Base-by-base conservation (phyloP, 92 coral and sea anemone genomes). In the Zoanthus solanderi region DNA sequence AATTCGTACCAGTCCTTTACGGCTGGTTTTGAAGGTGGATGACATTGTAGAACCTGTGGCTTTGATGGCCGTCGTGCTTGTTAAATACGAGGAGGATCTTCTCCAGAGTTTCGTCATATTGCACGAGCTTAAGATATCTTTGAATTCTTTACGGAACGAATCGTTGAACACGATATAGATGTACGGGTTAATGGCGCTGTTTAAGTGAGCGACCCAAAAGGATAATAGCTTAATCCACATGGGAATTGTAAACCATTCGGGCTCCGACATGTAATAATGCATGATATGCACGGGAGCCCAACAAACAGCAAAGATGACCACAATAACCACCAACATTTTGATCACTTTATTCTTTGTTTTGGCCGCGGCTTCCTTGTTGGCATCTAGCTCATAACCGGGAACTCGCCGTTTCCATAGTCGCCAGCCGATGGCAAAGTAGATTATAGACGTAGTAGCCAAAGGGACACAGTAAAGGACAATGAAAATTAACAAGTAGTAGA, bases 121-220 rank as follows among this genome's bases (percentile, higher is more conserved):
- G 8, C 85, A 81, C 18, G 58, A 47, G 23, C 75, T 71, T 44
- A 81, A 9, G 57, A 81, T 66, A 11, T 81, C 85, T 16, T 81
- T 81, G 29, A 89, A 79, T 17, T 76, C 89, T 48, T 67, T 67
- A 57, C 92, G 89, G 75, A 89, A 89, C 1, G 50, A 61, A 34
- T 46, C 30, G 71, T 84, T 89, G 29, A 89, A 48, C 66, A 89
- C 78, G n/a, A 89, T 84, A 48, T 84, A 89, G 3, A 89, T 80
- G 67, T 60, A 89, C 0, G 92, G 92, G 30, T 89, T 89, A 37
- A 89, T 76, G 13, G 88, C 88, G 52, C 92, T 89, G 72, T 89
- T 83, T 5, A 84, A 78, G 54, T 89, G 92, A 9, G 84, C 81
- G 34, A 89, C 4, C 89, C 89, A 89, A 57, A 53, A 29, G 0